Conservation (phyloP, 2,113 vertebrate genomes). For the Fregetta grallaria region DNA sequence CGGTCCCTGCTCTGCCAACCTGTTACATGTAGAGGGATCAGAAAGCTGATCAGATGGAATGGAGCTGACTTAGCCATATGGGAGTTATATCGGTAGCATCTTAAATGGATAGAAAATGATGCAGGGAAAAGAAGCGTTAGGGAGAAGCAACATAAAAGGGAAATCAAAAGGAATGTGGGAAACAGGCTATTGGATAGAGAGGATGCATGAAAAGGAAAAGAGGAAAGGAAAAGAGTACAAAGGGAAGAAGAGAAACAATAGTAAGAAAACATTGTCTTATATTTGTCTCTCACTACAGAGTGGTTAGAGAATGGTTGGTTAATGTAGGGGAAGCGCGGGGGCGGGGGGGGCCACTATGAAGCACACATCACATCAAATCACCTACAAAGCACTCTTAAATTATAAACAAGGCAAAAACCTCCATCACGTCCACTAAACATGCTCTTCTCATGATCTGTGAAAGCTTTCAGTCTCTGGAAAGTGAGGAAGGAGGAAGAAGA, state of each 20-base stretch:
- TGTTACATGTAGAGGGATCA: not conserved
- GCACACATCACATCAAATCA: not conserved
- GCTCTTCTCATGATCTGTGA: not conserved
- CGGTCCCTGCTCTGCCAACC: not conserved
- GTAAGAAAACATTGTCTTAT: not conserved
- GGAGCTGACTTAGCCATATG: not conserved
- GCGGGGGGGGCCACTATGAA: not conserved
- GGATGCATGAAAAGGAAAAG: not conserved
- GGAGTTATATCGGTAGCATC: not conserved
- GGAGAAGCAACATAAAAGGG: not conserved
- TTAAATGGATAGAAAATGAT: not conserved
- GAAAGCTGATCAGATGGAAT: not conserved
- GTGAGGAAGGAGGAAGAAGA: not conserved
- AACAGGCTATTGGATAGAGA: not conserved
- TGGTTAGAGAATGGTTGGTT: not conserved
- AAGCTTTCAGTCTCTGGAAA: not conserved
- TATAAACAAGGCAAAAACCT: not conserved
- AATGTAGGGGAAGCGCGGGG: not conserved
- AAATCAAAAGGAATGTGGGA: not conserved
- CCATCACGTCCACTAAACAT: not conserved
- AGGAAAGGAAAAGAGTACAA: not conserved
- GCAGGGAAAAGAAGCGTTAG: not conserved
- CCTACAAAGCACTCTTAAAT: not conserved
- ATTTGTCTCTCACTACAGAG: not conserved
- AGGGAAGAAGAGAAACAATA: slow-evolving; percentile 6